A percentile compares a stretch with the other conserved stretches of the same genome.
These are phyloP conservation scores for Chaetodon trifasciatus DNA, from an alignment of 2,797 vertebrate genomes.

Conservation along the genomic window DNA sequence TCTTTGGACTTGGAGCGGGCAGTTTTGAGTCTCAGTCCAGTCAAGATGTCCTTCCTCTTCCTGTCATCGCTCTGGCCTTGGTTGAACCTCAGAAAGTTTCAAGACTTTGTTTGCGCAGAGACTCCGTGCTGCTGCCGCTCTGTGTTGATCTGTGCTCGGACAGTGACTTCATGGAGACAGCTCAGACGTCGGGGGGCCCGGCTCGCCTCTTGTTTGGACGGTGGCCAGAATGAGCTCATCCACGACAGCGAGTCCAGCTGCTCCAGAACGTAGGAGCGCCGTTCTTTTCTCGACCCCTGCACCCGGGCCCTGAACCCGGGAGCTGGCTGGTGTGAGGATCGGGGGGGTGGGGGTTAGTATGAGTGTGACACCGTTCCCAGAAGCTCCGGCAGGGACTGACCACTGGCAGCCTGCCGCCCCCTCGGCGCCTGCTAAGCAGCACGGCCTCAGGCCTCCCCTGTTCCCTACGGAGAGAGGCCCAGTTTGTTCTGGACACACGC, in stretches of 20 bases:
- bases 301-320: slow-evolving; percentile 46
- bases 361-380: slow-evolving; percentile 69
- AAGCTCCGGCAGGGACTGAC: slow-evolving; percentile 70
- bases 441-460: slow-evolving; percentile 67
- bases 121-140: slow-evolving; percentile 22
- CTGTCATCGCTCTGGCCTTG: slow-evolving; percentile 62
- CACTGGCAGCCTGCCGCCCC: slow-evolving; percentile 76
- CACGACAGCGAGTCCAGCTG: slow-evolving; percentile 68
- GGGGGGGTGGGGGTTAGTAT: slow-evolving; percentile 15
- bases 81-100: slow-evolving; percentile 54
- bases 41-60: slow-evolving; percentile 32
- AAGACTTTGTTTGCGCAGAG: slow-evolving; percentile 56
- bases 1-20: slow-evolving; percentile 23
- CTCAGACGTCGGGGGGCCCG: slow-evolving; percentile 63
- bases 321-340: slow-evolving; percentile 42
- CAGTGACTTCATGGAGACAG: slow-evolving; percentile 74
- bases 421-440: slow-evolving; percentile 80
- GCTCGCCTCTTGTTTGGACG: slow-evolving; percentile 66
- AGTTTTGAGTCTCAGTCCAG: slow-evolving; percentile 33
- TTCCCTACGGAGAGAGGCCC: slow-evolving; percentile 77
- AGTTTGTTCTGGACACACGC: slow-evolving; percentile 83
- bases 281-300: slow-evolving; percentile 64
- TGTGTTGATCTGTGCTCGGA: slow-evolving; percentile 45
- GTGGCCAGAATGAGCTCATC: slow-evolving; percentile 84
- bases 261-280: slow-evolving; percentile 50